Percentiles rank a stretch among this genome's conserved stretches.
These are phyloP conservation scores for Anhinga rufa DNA, from an alignment of 2,113 vertebrate genomes.

Conservation along the genomic window DNA sequence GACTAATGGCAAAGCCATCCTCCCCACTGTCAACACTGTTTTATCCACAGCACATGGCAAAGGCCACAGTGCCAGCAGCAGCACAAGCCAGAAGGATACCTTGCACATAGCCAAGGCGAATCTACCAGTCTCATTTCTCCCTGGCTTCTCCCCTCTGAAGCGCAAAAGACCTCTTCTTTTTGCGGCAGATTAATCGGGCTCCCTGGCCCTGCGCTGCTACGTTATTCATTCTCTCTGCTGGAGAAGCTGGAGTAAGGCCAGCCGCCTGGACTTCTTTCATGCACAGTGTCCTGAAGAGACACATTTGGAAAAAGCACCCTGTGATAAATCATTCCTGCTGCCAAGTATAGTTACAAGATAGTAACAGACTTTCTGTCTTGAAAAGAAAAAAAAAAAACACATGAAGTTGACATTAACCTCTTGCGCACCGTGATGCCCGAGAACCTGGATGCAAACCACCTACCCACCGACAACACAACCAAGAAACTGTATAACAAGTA, in stretches of 20 bases:
- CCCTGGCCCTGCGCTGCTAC: neutral
- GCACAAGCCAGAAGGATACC: neutral
- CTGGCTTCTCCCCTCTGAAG: neutral
- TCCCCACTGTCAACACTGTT: neutral
- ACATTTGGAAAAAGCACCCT: neutral
- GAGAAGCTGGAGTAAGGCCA: neutral
- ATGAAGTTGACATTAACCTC: neutral
- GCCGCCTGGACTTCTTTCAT: neutral
- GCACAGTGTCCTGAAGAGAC: neutral
- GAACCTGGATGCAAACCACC: neutral
- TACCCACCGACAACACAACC: neutral
- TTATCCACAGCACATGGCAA: neutral
- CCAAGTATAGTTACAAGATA: neutral
- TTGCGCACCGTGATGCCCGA: neutral
- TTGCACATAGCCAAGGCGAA: neutral
- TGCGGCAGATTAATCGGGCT: neutral
- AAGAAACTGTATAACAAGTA: accelerated
- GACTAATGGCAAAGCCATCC: neutral
- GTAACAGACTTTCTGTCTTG: neutral
- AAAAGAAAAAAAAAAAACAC: neutral
- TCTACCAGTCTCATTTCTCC: neutral
- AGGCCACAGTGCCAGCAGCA: neutral
- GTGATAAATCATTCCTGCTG: neutral
- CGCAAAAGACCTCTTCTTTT: neutral
- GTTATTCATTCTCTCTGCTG: neutral